Evolutionary conservation across 2,113 vertebrate genomes (phyloP).

Genomic region (Oncorhynchus masou): DNA sequence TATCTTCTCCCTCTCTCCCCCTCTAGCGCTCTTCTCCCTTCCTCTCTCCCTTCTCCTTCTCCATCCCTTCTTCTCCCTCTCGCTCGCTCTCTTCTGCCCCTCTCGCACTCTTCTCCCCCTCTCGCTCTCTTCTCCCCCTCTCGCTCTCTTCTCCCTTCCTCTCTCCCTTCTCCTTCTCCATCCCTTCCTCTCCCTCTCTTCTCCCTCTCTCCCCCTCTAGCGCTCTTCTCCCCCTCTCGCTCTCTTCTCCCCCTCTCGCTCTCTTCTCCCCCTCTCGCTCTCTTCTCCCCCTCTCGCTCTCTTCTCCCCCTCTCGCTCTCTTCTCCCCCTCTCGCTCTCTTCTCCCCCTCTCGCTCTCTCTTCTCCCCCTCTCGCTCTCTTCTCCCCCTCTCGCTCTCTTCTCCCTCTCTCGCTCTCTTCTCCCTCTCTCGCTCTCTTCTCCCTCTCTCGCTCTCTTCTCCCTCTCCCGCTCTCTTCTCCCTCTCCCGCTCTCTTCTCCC

Average conservation of each 20-base stretch:
- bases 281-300: background rate
- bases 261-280: no score
- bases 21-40: constrained; percentile 2
- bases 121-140: fast-evolving
- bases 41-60: background rate
- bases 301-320: background rate
- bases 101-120: background rate
- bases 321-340: no score
- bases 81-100: no score
- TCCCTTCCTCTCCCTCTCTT: background rate
- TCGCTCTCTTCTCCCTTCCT: background rate
- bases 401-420: no score
- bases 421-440: background rate
- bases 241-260: background rate
- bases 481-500: no score
- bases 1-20: no score
- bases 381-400: background rate
- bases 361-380: background rate
- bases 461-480: background rate
- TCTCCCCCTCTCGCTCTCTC: background rate
- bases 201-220: no score
- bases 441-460: background rate
- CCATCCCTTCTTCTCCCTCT: background rate
- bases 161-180: background rate
- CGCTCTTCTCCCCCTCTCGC: no score